These are phyloP conservation scores for Chydorus sphaericus DNA, from an alignment of 2,888 invertebrate genomes.

Conservation along the genomic window DNA sequence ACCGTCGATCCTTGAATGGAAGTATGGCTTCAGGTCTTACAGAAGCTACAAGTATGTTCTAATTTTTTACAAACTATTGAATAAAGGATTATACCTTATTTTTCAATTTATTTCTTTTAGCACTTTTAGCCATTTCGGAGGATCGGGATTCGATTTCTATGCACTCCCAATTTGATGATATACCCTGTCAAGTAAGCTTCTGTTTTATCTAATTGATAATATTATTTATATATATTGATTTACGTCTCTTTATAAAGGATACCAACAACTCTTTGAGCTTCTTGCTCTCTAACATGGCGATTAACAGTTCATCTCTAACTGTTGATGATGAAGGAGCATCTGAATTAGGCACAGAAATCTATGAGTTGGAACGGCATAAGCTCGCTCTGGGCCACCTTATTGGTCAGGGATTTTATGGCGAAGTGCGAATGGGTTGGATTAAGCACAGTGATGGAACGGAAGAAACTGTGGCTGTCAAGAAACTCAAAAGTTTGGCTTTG, in stretches of 20 bases:
- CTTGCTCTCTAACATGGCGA: background rate
- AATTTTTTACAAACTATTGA: background rate
- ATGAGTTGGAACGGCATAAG: slow-evolving; percentile 25
- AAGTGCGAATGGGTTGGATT: slow-evolving; percentile 55
- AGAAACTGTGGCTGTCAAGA: slow-evolving; percentile 38
- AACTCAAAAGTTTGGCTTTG: slow-evolving; percentile 37
- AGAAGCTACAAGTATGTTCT: background rate
- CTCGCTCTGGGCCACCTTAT: slow-evolving; percentile 44
- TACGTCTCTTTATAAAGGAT: background rate
- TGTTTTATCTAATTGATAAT: background rate
- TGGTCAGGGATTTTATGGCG: slow-evolving; percentile 71
- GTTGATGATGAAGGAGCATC: slow-evolving; percentile 1
- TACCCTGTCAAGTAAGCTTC: background rate
- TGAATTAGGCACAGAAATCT: slow-evolving; percentile 4
- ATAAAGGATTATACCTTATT: background rate
- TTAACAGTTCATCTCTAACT: background rate
- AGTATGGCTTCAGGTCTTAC: background rate
- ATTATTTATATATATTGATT: background rate
- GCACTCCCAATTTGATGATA: background rate
- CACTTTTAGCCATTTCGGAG: background rate
- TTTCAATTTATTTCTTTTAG: background rate
- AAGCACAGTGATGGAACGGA: slow-evolving; percentile 22
- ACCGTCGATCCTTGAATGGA: background rate
- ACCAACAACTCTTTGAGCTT: background rate
- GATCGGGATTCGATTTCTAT: background rate